A percentile compares a stretch with the other conserved stretches of the same genome.
phyloP scores from a whole-genome alignment of 2,113 vertebrate genomes.

The Trematocara marginatum region DNA sequence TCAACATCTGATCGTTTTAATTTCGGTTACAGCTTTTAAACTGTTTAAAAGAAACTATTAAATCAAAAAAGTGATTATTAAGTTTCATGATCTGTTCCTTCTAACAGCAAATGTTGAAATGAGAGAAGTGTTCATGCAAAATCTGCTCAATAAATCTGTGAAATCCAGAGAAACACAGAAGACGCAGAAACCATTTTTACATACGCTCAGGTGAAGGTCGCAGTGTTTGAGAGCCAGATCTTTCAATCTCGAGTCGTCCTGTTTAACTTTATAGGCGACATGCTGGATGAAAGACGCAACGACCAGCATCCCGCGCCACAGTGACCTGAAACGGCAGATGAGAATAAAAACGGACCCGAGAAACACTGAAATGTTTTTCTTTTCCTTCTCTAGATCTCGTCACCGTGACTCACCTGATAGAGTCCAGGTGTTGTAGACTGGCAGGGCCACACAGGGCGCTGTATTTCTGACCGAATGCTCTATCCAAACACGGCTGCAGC shows the following conservation, averaged over 20 bases:
- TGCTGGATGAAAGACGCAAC: constrained; percentile 68
- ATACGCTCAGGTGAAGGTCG: constrained; percentile 56
- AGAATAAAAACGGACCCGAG: neutral
- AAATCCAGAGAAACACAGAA: neutral
- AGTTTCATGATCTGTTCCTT: neutral
- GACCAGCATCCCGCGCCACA: constrained; percentile 61
- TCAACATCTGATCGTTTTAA: neutral
- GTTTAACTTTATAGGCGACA: constrained; percentile 37
- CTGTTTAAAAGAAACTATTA: neutral
- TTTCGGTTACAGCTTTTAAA: neutral
- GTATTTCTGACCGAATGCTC: constrained; percentile 54
- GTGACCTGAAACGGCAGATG: constrained; percentile 14
- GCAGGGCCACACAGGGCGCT: constrained; percentile 44
- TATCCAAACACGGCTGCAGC: constrained; percentile 66
- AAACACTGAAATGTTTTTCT: neutral
- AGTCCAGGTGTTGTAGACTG: constrained; percentile 49
- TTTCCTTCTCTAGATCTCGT: neutral
- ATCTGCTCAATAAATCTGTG: neutral
- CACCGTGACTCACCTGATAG: constrained; percentile 54
- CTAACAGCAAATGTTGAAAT: neutral
- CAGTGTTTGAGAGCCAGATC: constrained; percentile 63
- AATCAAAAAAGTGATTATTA: accelerated
- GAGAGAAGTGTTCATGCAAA: neutral
- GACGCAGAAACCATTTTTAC: neutral
- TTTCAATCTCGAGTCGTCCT: neutral